Conservation (phyloP, 2,797 vertebrate species). For the Thaleichthys pacificus region DNA sequence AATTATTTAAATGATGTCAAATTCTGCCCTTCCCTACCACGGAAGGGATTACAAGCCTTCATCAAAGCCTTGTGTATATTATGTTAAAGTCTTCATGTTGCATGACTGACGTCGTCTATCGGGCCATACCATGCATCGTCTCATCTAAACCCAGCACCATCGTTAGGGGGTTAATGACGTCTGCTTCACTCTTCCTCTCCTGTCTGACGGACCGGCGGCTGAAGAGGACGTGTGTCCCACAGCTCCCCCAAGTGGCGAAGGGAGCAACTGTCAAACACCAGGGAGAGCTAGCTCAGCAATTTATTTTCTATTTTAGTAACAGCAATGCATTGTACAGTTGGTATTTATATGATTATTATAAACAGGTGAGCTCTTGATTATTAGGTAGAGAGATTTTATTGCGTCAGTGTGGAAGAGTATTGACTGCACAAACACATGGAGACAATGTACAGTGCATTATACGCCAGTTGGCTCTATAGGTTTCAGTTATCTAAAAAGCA, state of each 20-base stretch:
- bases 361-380: slow-evolving; percentile 65
- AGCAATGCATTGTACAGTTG: slow-evolving; percentile 64
- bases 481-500: slow-evolving; percentile 67
- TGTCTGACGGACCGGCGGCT: slow-evolving; percentile 35
- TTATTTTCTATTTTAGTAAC: slow-evolving; percentile 52
- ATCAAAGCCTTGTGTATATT: slow-evolving; percentile 29
- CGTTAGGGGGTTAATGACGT: background rate
- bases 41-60: slow-evolving; percentile 40
- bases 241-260: slow-evolving; percentile 45
- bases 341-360: slow-evolving; percentile 53
- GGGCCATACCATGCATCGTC: no score
- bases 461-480: slow-evolving; percentile 53
- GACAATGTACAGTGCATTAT: slow-evolving; percentile 55
- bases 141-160: background rate
- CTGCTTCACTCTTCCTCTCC: slow-evolving; percentile 28
- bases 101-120: slow-evolving; percentile 44
- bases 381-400: slow-evolving; percentile 56
- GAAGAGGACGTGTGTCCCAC: slow-evolving; percentile 33
- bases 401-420: slow-evolving; percentile 57
- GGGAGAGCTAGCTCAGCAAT: slow-evolving; percentile 33
- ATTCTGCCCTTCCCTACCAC: slow-evolving; percentile 26
- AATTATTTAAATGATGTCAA: slow-evolving; percentile 44
- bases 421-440: slow-evolving; percentile 62
- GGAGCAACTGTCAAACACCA: slow-evolving; percentile 51
- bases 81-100: slow-evolving; percentile 47